phyloP scores from a whole-genome alignment of 2,797 vertebrate species.

The Xenentodon cancila region DNA sequence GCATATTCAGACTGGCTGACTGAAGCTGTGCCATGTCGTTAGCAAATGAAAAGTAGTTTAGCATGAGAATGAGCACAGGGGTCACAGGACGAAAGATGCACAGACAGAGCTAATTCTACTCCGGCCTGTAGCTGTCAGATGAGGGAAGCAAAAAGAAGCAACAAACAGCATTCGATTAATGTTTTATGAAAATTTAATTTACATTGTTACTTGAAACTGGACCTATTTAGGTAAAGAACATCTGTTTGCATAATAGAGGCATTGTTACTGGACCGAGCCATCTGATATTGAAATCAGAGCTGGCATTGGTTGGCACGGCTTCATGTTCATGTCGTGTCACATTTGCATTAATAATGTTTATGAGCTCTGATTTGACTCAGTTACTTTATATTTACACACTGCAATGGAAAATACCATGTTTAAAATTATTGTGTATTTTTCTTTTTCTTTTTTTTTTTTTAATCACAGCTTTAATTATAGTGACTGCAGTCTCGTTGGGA shows the following conservation, averaged over 20 bases:
- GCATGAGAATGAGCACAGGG: constrained; percentile 77
- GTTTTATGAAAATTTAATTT: constrained; percentile 41
- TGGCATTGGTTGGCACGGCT: constrained; percentile 25
- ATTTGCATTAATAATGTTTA: constrained; percentile 42
- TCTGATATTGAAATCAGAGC: constrained; percentile 71
- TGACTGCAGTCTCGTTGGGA: no score
- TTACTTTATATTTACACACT: neutral
- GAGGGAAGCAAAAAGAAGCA: constrained; percentile 32
- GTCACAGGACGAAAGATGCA: constrained; percentile 56
- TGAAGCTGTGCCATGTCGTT: constrained; percentile 81
- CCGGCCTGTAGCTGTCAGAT: constrained; percentile 53
- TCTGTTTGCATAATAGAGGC: constrained; percentile 68
- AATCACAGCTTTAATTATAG: no score
- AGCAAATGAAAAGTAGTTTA: constrained; percentile 83
- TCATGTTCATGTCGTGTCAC: constrained; percentile 40
- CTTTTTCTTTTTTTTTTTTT: no score
- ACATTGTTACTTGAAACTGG: constrained; percentile 25
- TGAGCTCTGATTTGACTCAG: constrained; percentile 33
- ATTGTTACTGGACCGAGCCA: constrained; percentile 55
- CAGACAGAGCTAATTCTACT: constrained; percentile 61
- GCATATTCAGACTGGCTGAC: constrained; percentile 75
- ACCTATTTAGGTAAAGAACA: constrained; percentile 56
- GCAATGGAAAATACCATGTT: no score
- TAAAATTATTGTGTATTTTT: no score
- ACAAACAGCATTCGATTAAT: constrained; percentile 43